Evolutionary conservation across 2,113 vertebrate species (phyloP), one percentile per base, ranked within the genome.

Genomic region (Ancistrus triradiatus): DNA sequence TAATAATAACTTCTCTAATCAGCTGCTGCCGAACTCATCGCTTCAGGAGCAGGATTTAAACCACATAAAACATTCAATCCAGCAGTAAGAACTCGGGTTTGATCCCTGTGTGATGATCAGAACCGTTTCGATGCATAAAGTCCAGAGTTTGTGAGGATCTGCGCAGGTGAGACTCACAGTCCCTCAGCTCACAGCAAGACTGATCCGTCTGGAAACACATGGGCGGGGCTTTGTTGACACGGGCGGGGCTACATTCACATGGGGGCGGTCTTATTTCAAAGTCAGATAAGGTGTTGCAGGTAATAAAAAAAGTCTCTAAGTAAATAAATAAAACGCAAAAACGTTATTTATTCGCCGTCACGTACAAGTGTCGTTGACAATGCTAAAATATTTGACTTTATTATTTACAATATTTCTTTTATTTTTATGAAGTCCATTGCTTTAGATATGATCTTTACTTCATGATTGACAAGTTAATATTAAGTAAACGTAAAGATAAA

Each of bases 161-260:
- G 33, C 8, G 8, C 11, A 5, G 22, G 10, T 19, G 40, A 31
- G 60, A 61, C 50, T 50, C 15, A 55, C 51, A 48, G 18, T 25
- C 19, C 31, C 15, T 19, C 37, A 48, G 37, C 33, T 11, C 28
- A 48, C 51, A 19, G 11, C 9, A 31, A 33, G 55, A 28, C 35
- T 66, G 81, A 81, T 76, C 77, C 72, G 48, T 17, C 70, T 6
- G 66, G 56, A 65, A 44, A 38, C 24, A 15, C 19, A 76, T 74
- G 79, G 85, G 85, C 22, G 85, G 84, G 76, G 80, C 76, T 11
- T 42, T 11, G 1, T 2, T 1, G 7, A 15, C 2, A 3, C 2
- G 35, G 35, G 60, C 60, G 48, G 22, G 10, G 21, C 2, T 17
- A 3, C 2, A 4, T 19, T 0, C 1, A 1, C n/a, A 1, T 14